phyloP scores from a whole-genome alignment of 2,113 vertebrate genomes.

The Cyprinodon brontotheroides region DNA sequence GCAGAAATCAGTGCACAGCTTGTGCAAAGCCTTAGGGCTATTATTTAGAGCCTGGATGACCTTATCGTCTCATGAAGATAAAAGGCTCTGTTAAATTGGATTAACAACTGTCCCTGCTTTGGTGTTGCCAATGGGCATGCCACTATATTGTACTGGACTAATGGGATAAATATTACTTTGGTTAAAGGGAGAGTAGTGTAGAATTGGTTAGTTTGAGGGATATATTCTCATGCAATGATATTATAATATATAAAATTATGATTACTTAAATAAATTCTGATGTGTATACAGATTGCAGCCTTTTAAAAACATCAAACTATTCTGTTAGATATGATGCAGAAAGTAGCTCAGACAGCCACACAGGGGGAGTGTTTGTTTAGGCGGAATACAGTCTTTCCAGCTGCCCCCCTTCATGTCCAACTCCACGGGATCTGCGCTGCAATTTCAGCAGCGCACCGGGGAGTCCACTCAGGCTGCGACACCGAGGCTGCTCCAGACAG shows the following conservation, averaged over 20 bases:
- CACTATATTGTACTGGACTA: conserved; percentile 34
- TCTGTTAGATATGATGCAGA: background rate
- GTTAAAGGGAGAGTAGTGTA: conserved; percentile 2
- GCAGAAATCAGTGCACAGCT: conserved; percentile 24
- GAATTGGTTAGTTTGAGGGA: conserved; percentile 26
- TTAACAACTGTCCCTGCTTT: conserved; percentile 46
- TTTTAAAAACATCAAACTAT: background rate
- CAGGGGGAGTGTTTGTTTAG: conserved; percentile 48
- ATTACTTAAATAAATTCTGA: background rate
- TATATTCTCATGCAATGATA: background rate
- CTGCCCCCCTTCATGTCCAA: conserved; percentile 53
- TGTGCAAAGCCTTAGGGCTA: background rate
- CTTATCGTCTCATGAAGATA: conserved; percentile 53
- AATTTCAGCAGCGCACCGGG: conserved; percentile 60
- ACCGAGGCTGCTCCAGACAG: conserved; percentile 41
- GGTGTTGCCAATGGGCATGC: conserved; percentile 35
- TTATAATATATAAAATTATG: background rate
- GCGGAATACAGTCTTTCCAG: conserved; percentile 43
- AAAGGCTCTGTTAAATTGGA: conserved; percentile 60
- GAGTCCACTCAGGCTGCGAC: conserved; percentile 55
- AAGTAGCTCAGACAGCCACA: conserved; percentile 35
- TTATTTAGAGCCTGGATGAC: conserved; percentile 45
- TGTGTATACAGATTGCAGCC: background rate
- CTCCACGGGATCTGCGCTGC: conserved; percentile 66
- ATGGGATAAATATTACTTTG: conserved; percentile 32